These are phyloP conservation scores for Pseudorasbora parva DNA, from an alignment of 2,113 vertebrate species.

Conservation along the genomic window DNA sequence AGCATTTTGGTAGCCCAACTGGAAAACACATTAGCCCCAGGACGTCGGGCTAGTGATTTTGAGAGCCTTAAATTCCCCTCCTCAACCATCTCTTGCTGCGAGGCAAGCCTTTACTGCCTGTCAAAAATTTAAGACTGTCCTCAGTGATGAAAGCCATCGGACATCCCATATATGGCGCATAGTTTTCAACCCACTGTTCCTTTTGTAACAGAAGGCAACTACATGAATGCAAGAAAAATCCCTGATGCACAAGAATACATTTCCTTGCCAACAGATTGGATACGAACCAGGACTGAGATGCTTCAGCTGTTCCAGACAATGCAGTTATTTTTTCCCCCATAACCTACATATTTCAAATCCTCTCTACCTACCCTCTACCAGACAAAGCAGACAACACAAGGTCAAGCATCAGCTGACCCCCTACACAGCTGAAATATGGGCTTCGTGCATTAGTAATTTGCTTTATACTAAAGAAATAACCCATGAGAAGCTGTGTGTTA, in stretches of 20 bases:
- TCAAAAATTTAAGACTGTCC: constrained; percentile 5
- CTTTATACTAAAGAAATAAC: neutral
- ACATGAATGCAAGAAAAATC: constrained; percentile 39
- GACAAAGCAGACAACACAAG: neutral
- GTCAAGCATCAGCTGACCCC: neutral
- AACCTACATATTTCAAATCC: constrained; percentile 12
- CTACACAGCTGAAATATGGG: neutral
- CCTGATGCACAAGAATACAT: constrained; percentile 42
- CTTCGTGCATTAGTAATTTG: neutral
- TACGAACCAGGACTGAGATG: neutral
- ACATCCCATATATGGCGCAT: constrained; percentile 32
- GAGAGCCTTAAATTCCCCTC: no score
- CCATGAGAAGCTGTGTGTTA: neutral
- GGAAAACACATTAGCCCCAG: no score
- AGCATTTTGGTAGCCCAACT: no score
- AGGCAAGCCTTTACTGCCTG: neutral
- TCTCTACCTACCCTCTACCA: neutral
- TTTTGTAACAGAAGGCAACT: constrained; percentile 34
- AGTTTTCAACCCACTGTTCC: neutral
- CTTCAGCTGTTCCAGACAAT: constrained; percentile 35
- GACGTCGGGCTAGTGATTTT: no score
- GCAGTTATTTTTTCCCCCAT: neutral
- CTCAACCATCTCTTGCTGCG: neutral
- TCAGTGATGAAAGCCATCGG: neutral
- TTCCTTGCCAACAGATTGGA: constrained; percentile 31